Evolutionary conservation across 2,797 vertebrate species (phyloP).

Genomic region (Psittacula derbiana): DNA sequence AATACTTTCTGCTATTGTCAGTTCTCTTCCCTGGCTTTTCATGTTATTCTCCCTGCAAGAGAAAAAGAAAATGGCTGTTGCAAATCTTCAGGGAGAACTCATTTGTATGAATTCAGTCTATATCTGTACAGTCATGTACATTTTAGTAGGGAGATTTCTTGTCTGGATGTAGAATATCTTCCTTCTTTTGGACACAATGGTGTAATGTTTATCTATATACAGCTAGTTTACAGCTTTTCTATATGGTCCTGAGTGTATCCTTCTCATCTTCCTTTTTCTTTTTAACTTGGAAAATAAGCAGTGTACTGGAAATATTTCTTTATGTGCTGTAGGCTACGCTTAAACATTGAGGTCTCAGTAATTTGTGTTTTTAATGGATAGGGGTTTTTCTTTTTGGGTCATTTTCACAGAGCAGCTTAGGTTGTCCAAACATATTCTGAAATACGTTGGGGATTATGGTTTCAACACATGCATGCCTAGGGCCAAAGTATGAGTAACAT

Average conservation of each 20-base stretch:
- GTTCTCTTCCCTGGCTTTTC: neutral
- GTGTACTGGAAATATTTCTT: slow-evolving; percentile 66
- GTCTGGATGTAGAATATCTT: neutral
- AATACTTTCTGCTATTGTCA: neutral
- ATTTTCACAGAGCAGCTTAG: slow-evolving; percentile 73
- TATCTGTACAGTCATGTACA: neutral
- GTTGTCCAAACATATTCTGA: slow-evolving; percentile 78
- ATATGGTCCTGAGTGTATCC: slow-evolving; percentile 35
- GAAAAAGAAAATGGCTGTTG: neutral
- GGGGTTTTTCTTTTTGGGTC: slow-evolving; percentile 73
- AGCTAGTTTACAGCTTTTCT: slow-evolving; percentile 49
- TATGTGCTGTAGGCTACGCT: slow-evolving; percentile 64
- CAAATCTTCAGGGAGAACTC: neutral
- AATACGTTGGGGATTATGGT: slow-evolving; percentile 76
- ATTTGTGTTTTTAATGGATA: slow-evolving; percentile 78
- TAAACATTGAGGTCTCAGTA: slow-evolving; percentile 73
- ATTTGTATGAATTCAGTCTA: neutral
- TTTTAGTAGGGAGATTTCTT: neutral
- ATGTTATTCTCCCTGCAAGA: neutral
- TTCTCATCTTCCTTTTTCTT: slow-evolving; percentile 44
- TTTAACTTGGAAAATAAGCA: slow-evolving; percentile 54
- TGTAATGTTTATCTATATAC: slow-evolving; percentile 24
- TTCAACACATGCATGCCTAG: slow-evolving; percentile 79
- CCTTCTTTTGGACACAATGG: slow-evolving; percentile 14
- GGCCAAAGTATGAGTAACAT: slow-evolving; percentile 81